Base-by-base conservation (phyloP, 2,888 invertebrate species). In the Salticus scenicus region DNA sequence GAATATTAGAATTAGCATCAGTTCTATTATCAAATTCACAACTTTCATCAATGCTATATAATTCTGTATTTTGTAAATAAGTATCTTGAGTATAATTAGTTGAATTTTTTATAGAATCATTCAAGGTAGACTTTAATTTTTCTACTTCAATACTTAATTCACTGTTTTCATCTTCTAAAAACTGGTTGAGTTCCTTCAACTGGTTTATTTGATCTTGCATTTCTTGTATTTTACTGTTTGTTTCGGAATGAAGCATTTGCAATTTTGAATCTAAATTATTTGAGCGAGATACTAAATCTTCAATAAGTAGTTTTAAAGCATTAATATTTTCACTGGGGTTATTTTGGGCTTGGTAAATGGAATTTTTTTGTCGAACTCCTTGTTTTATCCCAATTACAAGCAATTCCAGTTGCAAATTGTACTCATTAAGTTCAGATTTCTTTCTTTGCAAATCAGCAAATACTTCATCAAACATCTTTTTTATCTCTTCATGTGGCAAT, bases 91-190 rank as follows among this genome's bases (percentile, higher is more conserved):
- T 20, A 27, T n/a, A 33, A 10, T 47, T 1, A 12, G 2, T 14
- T 37, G 69, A 33, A 67, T 2, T 20, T 10, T 41, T 74, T 74
- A 41, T 17, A 20, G 17, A 27, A 51, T 72, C 31, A 24, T 37
- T 30, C 1, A 30, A 66, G 17, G 41, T 73, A 10, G 4, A 37
- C 63, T 86, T 86, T 14, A 86, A 41, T 42, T 86, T 70, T 7
- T 86, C 80, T 20, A 79, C 30, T 76, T 86, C 86, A 47, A 41
- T 51, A 10, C 37, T 70, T 1, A 86, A 42, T 31, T 80, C 86
- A 63, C 42, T 70, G 37, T 51, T 67, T 80, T 87, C 87, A 75
- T 80, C 84, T 80, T 87, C 80, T 7, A 87, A 51, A 72, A 80
- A 84, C 20, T 73, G 67, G 31, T 84, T 80, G 14, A 82, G 51